Percentiles rank a stretch among this genome's conserved stretches.
Conservation (phyloP, 2,797 vertebrate genomes). For the Rousettus madagascariensis region DNA sequence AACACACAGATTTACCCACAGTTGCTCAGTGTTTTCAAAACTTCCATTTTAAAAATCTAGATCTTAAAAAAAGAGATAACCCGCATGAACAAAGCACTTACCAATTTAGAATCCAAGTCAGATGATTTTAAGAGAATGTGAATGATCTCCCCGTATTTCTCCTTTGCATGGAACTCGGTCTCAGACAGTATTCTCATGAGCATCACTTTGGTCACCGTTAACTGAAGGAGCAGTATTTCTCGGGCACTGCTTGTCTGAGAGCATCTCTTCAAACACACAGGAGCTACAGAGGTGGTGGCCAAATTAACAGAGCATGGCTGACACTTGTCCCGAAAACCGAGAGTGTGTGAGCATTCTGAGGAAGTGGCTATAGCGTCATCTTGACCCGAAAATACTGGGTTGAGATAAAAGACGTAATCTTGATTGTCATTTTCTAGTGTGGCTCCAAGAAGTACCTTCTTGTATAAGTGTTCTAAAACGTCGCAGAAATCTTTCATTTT, state of each 20-base stretch:
- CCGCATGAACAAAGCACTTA: constrained; percentile 66
- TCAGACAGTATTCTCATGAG: constrained; percentile 68
- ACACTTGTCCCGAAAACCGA: rapidly evolving
- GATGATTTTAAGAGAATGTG: constrained; percentile 76
- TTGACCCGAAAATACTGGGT: constrained; percentile 33
- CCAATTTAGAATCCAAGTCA: constrained; percentile 80
- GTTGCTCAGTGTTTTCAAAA: background rate
- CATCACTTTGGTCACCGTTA: constrained; percentile 88
- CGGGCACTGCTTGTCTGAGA: background rate
- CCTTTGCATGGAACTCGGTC: constrained; percentile 22
- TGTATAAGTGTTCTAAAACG: constrained; percentile 82
- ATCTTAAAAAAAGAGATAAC: background rate
- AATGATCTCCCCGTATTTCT: constrained; percentile 79
- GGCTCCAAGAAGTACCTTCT: constrained; percentile 80
- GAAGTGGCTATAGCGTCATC: background rate
- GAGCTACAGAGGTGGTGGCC: background rate
- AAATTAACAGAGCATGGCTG: background rate
- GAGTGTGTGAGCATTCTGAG: no score
- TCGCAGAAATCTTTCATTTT: constrained; percentile 60
- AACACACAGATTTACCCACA: background rate
- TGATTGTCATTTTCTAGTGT: constrained; percentile 75
- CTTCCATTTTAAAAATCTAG: background rate
- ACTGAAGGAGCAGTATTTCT: constrained; percentile 82
- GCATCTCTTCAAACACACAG: background rate
- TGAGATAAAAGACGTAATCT: constrained; percentile 78